Conservation (phyloP, 2,888 invertebrate genomes). For the Aspidiotus rigidus region DNA sequence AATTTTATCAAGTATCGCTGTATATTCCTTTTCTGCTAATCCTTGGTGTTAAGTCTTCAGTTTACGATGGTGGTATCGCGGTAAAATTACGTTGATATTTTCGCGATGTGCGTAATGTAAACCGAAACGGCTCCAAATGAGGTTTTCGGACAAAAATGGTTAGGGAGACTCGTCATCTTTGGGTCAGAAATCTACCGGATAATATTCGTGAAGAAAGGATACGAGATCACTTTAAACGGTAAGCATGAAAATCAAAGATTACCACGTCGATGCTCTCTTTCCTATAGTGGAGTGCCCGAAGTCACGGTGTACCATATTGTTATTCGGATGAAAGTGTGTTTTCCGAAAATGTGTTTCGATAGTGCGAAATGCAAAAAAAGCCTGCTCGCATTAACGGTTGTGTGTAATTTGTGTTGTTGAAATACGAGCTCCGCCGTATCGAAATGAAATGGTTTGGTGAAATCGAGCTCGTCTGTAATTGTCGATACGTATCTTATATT, state of each 20-base stretch:
- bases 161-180: conserved; percentile 99
- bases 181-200: conserved; percentile 99
- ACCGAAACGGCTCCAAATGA: conserved; percentile 48
- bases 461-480: no score
- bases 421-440: no score
- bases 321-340: no score
- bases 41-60: background rate
- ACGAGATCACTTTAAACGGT: conserved; percentile 96
- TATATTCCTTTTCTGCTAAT: background rate
- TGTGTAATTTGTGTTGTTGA: no score
- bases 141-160: conserved; percentile 97
- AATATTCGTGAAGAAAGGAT: conserved; percentile 96
- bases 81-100: conserved; percentile 12
- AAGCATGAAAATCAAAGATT: conserved; percentile 43
- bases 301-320: no score
- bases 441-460: no score
- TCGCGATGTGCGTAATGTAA: conserved; percentile 30
- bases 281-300: no score
- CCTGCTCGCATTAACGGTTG: no score
- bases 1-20: background rate
- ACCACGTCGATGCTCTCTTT: background rate
- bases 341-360: no score
- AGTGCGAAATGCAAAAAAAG: no score
- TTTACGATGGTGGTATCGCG: conserved; percentile 25
- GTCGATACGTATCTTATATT: no score